Base-by-base conservation (phyloP, 2,888 invertebrate genomes). In the Bhutanitis thaidina region DNA sequence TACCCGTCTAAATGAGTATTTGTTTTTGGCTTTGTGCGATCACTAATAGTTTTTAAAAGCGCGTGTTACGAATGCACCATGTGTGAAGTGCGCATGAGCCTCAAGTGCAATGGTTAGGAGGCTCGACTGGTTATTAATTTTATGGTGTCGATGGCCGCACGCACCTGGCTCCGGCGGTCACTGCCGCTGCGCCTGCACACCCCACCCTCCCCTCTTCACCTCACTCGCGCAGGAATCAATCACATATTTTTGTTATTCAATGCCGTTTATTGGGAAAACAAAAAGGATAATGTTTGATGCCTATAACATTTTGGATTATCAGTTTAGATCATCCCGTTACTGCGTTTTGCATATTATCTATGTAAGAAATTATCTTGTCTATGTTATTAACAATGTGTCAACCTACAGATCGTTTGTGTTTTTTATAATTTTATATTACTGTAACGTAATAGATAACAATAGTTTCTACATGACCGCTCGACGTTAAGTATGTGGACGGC, bases 141-240 rank as follows among this genome's bases (percentile, higher is more conserved):
- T 86, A 88, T 86, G 85, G 87, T 87, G 88, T 89, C 88, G 87
- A 88, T 89, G 88, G 82, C 88, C 88, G 86, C 81, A 68, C 76
- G 84, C 87, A 85, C 81, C 86, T 83, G 83, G 84, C 77, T 71
- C 77, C 78, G 67, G 78, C 87, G 86, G 85, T 87, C 86, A 85
- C 79, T 83, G 83, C 84, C 80, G 73, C 74, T 67, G 69, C 67
- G 66, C 65, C 55, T 67, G 54, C 58, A 57, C 58, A 59, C 59
- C 59, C 56, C 53, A 52, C 50, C 45, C 59, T 43, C 54, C 43
- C 53, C 52, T 32, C 47, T 13, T 41, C 49, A 14, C 37, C 25
- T 27, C 8, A 27, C 27, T 55, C 61, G 59, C 54, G 52, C 58
- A 54, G 55, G 63, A 61, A 85, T 84, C 85, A 84, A 85, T 87